Percentiles rank a stretch among this genome's conserved stretches.
phyloP scores from a whole-genome alignment of 2,797 vertebrate species.

The Phylloscopus collybita region DNA sequence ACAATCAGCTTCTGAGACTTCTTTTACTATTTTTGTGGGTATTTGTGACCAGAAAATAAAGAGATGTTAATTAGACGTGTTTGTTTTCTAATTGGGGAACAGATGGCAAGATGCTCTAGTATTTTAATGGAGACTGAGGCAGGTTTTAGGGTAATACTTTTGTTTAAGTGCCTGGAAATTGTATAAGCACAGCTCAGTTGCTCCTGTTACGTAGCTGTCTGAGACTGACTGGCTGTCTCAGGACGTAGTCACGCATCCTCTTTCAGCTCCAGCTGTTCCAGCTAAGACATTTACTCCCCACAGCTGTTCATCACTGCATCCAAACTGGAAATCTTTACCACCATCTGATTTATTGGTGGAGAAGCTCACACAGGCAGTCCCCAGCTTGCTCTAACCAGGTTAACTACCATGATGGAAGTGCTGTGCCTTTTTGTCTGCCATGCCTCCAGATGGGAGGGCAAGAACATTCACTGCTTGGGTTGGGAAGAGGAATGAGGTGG shows the following conservation, averaged over 20 bases:
- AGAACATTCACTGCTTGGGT: fast-evolving
- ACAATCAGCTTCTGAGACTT: not conserved
- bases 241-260: not conserved
- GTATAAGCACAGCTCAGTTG: not conserved
- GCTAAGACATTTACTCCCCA: not conserved
- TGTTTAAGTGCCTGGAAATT: constrained; percentile 23
- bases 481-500: not conserved
- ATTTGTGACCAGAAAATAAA: not conserved
- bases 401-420: not conserved
- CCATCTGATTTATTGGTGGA: not conserved
- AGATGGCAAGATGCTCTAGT: not conserved
- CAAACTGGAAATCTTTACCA: not conserved
- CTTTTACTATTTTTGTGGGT: not conserved
- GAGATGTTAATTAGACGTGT: not conserved
- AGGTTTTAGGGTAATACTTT: constrained; percentile 10
- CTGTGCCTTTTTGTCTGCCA: not conserved
- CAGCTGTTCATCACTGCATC: not conserved
- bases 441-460: not conserved
- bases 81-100: constrained; percentile 21
- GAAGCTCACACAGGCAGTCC: not conserved
- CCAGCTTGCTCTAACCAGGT: not conserved
- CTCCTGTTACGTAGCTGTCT: not conserved
- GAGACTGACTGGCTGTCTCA: not conserved
- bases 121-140: not conserved
- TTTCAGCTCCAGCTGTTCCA: constrained; percentile 10